Evolutionary conservation across 2,113 vertebrate genomes (phyloP), one percentile per base, ranked within the genome.

Genomic region (Periophthalmodon schlosseri): DNA sequence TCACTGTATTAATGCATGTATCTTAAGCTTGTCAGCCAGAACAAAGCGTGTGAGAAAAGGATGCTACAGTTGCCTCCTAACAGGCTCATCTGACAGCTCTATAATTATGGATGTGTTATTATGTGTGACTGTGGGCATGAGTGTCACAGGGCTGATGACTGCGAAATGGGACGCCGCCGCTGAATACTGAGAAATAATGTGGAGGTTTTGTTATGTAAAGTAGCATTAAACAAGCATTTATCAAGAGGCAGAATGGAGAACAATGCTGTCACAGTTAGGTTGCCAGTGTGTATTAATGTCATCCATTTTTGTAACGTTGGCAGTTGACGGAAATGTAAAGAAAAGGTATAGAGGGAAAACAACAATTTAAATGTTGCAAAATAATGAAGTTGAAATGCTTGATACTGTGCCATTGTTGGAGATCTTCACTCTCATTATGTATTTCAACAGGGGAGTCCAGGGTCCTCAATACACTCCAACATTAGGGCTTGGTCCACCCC

Each of bases 101-200:
- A 68, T 89, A 87, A 91, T 91, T 91, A 90, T 79, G 86, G 74
- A 76, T 89, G 78, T 81, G 78, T 90, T 88, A 82, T 86, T 70
- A 75, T 72, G 73, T 34, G 52, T 21, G 36, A 46, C 28, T 50
- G 34, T 16, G 65, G 16, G 74, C n/a, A 72, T 71, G 74, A 81
- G 78, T 88, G 80, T 87, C 84, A 80, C 52, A 61, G 71, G 69
- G 79, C 86, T 78, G 86, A 87, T 79, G 77, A 80, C 81, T 80
- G 21, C 56, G 81, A 79, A 88, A 78, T 68, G 39, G 72, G 64
- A 67, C 82, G 77, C 73, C 82, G 77, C 73, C 11, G 10, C 70
- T 84, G 81, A 87, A 87, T 83, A 79, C 69, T 66, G 70, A 86
- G 81, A 60, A 72, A 56, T 86, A 80, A 86, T 88, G 87, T 88